A percentile compares a stretch with the other conserved stretches of the same genome.
Evolutionary conservation across 1,140 invertebrate species (phyloP).

Genomic region (Lasaia peninsularis): DNA sequence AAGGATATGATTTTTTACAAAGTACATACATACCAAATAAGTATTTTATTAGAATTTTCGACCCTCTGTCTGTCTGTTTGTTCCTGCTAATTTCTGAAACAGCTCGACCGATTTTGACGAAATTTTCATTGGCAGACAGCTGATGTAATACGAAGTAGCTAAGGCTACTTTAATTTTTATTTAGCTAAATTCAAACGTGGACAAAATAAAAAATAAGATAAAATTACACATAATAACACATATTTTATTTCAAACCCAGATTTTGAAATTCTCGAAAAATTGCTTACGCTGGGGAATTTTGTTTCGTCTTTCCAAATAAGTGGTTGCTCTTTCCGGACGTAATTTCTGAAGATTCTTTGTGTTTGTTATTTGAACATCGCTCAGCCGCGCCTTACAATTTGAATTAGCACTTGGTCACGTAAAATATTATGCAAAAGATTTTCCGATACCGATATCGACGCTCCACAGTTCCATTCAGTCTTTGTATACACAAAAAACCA

Average conservation of each 20-base stretch:
- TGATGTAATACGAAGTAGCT: no score
- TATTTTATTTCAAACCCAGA: no score
- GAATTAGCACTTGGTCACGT: conserved; percentile 9
- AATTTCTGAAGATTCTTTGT: background rate
- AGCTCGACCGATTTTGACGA: no score
- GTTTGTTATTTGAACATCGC: conserved; percentile 2
- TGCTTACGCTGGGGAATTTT: background rate
- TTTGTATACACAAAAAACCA: conserved; percentile 12
- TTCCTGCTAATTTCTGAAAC: no score
- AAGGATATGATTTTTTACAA: no score
- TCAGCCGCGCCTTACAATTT: background rate
- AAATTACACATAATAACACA: background rate
- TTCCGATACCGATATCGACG: conserved; percentile 1
- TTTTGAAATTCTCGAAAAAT: background rate
- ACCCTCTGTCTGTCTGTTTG: no score
- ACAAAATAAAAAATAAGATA: no score
- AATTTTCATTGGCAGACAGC: no score
- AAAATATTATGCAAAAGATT: conserved; percentile 8
- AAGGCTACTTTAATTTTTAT: no score
- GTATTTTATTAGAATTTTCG: no score
- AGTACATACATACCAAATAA: no score
- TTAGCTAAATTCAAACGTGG: no score
- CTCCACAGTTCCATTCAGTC: background rate
- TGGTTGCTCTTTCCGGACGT: background rate
- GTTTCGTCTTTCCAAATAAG: background rate